These are phyloP conservation scores for Orius insidiosus DNA, from an alignment of 1,140 invertebrate species.

Conservation along the genomic window DNA sequence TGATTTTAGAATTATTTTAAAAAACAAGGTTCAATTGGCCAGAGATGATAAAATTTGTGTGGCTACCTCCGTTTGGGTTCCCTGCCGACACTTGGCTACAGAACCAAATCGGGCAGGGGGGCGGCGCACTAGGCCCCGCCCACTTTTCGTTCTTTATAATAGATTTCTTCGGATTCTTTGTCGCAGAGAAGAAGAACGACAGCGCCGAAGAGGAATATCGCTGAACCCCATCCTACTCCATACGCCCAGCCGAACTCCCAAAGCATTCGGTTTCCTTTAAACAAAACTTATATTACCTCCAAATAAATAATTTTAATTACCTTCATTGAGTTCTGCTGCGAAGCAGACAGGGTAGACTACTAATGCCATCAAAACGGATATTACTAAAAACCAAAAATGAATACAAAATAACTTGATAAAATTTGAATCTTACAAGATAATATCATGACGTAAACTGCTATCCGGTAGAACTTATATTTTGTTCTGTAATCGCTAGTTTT, in stretches of 20 bases:
- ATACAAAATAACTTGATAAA: not conserved
- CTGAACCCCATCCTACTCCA: conserved; percentile 90
- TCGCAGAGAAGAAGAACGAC: conserved; percentile 86
- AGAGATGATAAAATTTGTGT: not conserved
- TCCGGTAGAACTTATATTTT: conserved; percentile 85
- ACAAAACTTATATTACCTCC: too few species aligned
- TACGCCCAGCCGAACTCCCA: conserved; percentile 98
- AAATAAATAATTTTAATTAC: conserved; percentile 35
- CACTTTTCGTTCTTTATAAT: conserved; percentile 73
- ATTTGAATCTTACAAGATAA: conserved; percentile 57
- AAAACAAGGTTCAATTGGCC: not conserved
- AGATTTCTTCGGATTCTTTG: conserved; percentile 95
- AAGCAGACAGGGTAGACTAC: conserved; percentile 94
- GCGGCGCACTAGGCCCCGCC: conserved; percentile 36
- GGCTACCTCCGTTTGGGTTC: conserved; percentile 4
- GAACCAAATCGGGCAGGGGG: conserved; percentile 24
- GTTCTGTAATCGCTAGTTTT: conserved; percentile 73
- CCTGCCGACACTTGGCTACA: conserved; percentile 19
- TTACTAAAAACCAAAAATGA: conserved; percentile 48
- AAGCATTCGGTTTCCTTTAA: conserved; percentile 58
- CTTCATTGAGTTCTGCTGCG: conserved; percentile 72
- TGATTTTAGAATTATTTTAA: not conserved
- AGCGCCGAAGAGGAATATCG: conserved; percentile 88
- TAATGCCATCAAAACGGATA: conserved; percentile 77
- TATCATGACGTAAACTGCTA: conserved; percentile 86